Evolutionary conservation across 2,888 invertebrate species (phyloP), one percentile per base, ranked within the genome.

Genomic region (Volucella inflata): DNA sequence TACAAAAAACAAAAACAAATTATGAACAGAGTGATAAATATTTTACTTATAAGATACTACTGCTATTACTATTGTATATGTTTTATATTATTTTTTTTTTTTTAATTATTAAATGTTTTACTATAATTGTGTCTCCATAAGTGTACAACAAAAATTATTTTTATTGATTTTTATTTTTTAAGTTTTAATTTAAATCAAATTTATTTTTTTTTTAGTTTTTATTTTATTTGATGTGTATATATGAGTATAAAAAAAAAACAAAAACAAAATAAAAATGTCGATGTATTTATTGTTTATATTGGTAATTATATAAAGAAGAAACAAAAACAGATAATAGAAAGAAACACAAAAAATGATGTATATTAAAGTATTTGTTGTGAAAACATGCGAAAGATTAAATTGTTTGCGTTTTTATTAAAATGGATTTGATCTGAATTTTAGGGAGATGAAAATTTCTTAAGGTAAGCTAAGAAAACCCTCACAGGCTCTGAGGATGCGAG

Each of bases 321-420:
- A 42, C 16, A 57, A 77, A 55, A 46, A 42, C 10, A 36, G 30
- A 62, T 38, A 55, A 62, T 40, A 59, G 14, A n/a, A 3, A 38
- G 44, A 57, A 50, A 30, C 8, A 46, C 44, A 53, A 14, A 44
- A 46, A 65, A 67, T 50, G 62, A 60, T 83, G 75, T 79, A 79
- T 78, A 85, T 85, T 85, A 85, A 85, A 85, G 64, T 85, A 81
- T 85, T 81, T 72, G 85, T 85, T 81, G 85, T 85, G 81, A 77
- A 60, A 85, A 85, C 76, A 85, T 84, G 80, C 80, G 72, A 75
- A 80, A 74, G 59, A 76, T 80, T 36, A 59, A 71, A 75, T 50
- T 50, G 40, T 17, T 64, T 14, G 50, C 51, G 36, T 71, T 84
- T 70, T 76, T 38, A 16, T 67, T 72, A 38, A n/a, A 53, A 40